A percentile compares a stretch with the other conserved stretches of the same genome.
Evolutionary conservation across 2,888 invertebrate species (phyloP).

Genomic region (Elegia similella): DNA sequence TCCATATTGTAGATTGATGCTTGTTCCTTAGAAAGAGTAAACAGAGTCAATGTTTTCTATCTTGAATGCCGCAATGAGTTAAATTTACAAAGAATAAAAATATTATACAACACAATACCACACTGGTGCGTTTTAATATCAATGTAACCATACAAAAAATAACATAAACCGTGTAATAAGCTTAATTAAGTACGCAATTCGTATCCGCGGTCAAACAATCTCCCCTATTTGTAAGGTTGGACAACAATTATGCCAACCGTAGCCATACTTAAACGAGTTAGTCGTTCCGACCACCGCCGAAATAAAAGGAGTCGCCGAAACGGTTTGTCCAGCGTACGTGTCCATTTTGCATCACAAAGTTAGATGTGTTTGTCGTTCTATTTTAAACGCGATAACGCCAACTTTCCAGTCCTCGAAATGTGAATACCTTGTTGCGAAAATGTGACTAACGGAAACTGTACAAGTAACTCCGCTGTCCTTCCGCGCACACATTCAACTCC

Average conservation of each 20-base stretch:
- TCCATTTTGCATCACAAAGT: conserved; percentile 79
- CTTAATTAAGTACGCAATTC: background rate
- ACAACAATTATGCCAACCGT: conserved; percentile 28
- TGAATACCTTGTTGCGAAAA: conserved; percentile 81
- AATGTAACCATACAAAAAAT: background rate
- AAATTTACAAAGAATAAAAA: no score
- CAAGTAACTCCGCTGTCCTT: conserved; percentile 75
- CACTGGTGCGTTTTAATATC: background rate
- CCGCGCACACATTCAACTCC: conserved; percentile 46
- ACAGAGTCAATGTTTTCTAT: no score
- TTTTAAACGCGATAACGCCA: conserved; percentile 80
- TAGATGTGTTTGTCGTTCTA: conserved; percentile 78
- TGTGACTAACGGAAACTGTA: conserved; percentile 80
- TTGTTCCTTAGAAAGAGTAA: no score
- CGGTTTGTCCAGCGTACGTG: conserved; percentile 51
- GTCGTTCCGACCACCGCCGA: conserved; percentile 32
- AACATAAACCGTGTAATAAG: background rate
- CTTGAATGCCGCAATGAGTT: no score
- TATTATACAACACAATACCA: no score
- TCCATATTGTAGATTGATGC: no score
- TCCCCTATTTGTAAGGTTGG: conserved; percentile 21
- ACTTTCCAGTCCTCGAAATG: conserved; percentile 80
- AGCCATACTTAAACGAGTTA: conserved; percentile 33
- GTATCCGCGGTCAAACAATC: conserved; percentile 16
- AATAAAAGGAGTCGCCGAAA: conserved; percentile 43